Percentiles rank a stretch among this genome's conserved stretches.
These are phyloP conservation scores for Vulpes lagopus DNA, from an alignment of 2,113 vertebrate species.

Conservation along the genomic window DNA sequence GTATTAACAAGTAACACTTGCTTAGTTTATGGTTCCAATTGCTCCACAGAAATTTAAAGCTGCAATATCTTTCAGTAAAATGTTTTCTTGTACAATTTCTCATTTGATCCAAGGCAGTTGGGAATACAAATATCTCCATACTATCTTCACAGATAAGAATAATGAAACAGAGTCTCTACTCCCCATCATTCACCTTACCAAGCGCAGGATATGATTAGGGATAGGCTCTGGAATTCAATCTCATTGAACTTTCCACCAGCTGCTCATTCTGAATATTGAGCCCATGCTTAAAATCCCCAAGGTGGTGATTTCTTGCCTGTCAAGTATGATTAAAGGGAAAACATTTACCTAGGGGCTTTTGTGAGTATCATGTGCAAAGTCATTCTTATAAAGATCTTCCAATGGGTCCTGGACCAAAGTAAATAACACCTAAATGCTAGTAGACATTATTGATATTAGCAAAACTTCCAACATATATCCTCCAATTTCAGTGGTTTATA, in stretches of 20 bases:
- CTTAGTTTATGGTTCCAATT: neutral
- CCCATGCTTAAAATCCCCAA: neutral
- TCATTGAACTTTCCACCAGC: neutral
- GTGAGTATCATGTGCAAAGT: neutral
- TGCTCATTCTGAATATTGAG: neutral
- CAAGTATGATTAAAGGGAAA: neutral
- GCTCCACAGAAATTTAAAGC: neutral
- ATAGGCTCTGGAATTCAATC: neutral
- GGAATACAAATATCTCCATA: neutral
- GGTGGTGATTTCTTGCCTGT: neutral
- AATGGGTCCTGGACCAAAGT: neutral
- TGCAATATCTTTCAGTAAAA: neutral
- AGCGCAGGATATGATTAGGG: neutral
- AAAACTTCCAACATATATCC: neutral
- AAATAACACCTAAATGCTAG: neutral
- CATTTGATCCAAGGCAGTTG: neutral
- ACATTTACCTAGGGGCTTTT: neutral
- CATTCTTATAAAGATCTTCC: neutral
- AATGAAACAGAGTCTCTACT: accelerated
- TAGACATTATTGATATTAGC: neutral
- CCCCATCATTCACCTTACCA: neutral
- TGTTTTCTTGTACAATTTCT: neutral
- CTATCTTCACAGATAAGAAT: neutral
- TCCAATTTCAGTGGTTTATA: neutral
- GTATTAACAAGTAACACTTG: neutral